Base-by-base conservation (phyloP, 1,140 invertebrate genomes). In the Acromyrmex heyeri region DNA sequence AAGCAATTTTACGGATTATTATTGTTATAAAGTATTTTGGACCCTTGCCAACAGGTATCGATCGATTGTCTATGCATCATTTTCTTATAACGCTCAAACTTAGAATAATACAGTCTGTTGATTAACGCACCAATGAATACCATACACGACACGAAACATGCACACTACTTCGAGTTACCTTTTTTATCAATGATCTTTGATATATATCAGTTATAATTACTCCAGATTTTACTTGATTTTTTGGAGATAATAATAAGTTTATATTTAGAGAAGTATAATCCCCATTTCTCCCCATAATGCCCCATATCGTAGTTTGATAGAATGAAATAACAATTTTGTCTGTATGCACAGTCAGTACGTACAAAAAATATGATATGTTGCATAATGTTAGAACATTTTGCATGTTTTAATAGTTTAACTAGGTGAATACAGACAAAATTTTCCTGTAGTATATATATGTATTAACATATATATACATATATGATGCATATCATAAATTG, bases 131-230 rank as follows among this genome's bases (percentile, higher is more conserved):
- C 75, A 86, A 85, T 91, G 70, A 88, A 92, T 92, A 91, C 90
- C 88, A 76, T 91, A 93, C 93, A 95, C 92, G 85, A 94, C 92
- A 94, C 91, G 69, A 94, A 91, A 95, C 93, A 94, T 92, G 70
- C 88, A 92, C 92, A 93, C 89, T 89, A 87, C 48, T 86, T 89
- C 59, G 64, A 88, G 72, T 86, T 86, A 75, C 34, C 62, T 88
- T 90, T 87, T 87, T 81, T 91, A 64, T 65, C 24, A 61, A 78
- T 82, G 48, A 86, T 86, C 59, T 87, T 62, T 62, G 78, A 89
- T 70, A 79, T 78, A 48, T 81, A 83, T 88, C 44, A 77, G 61
- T 87, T 87, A 59, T 27, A 67, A 86, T 77, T 90, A 85, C 75
- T 81, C 53, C 27, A 88, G 50, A 79, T 79, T 88, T 87, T 87